A percentile compares a stretch with the other conserved stretches of the same genome.
phyloP scores from a whole-genome alignment of 2,888 invertebrate species.

The Melanotus villosus region DNA sequence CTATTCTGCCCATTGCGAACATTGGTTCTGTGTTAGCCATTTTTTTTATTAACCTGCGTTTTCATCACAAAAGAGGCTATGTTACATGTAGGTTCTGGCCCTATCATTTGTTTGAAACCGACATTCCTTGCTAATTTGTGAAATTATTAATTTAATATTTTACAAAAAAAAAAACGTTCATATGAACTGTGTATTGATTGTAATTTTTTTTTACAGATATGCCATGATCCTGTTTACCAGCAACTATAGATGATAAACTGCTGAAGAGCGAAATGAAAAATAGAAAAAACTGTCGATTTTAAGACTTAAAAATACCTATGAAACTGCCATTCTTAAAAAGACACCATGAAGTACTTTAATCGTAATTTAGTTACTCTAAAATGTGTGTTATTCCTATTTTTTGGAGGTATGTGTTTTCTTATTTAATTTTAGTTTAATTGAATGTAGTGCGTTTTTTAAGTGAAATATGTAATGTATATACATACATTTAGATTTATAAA shows the following conservation, averaged over 20 bases:
- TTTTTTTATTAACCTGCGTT: too few relatives aligned
- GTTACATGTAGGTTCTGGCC: too few relatives aligned
- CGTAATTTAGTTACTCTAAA: slow-evolving; percentile 83
- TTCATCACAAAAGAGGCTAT: too few relatives aligned
- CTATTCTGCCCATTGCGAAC: too few relatives aligned
- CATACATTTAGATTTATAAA: too few relatives aligned
- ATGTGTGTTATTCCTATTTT: slow-evolving; percentile 85
- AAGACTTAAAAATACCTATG: neutral
- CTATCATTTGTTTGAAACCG: too few relatives aligned
- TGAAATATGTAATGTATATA: too few relatives aligned
- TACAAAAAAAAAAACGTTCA: neutral
- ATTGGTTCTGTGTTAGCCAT: too few relatives aligned
- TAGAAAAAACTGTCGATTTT: neutral
- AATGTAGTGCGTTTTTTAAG: too few relatives aligned
- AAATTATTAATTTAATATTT: neutral
- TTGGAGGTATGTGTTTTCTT: slow-evolving; percentile 75
- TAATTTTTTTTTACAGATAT: slow-evolving; percentile 26
- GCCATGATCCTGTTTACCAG: neutral
- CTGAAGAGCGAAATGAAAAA: slow-evolving; percentile 3
- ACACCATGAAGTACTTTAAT: slow-evolving; percentile 19
- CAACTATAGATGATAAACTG: slow-evolving; percentile 10
- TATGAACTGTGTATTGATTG: neutral
- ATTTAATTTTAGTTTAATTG: neutral
- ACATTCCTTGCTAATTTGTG: too few relatives aligned
- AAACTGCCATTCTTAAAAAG: slow-evolving; percentile 12